These are phyloP conservation scores for Sebastiscus albofasciatus DNA, from an alignment of 2,797 vertebrate species.

Conservation along the genomic window DNA sequence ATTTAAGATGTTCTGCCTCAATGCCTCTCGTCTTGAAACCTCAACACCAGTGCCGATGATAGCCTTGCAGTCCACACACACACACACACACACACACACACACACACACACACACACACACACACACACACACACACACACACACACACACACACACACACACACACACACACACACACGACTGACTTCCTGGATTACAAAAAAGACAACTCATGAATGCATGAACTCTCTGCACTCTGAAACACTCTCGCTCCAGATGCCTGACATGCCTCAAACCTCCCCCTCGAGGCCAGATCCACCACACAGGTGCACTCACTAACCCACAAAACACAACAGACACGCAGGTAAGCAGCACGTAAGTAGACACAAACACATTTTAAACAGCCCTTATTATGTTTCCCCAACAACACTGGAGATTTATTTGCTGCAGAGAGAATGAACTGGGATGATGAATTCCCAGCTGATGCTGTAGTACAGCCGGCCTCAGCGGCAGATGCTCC, in stretches of 20 bases:
- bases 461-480: background rate
- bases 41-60: background rate
- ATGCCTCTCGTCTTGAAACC: background rate
- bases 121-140: background rate
- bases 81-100: background rate
- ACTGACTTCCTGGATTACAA: background rate
- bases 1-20: background rate
- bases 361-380: background rate
- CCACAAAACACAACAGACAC: background rate
- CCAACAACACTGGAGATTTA: background rate
- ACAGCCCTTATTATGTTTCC: background rate
- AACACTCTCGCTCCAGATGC: slow-evolving; percentile 8
- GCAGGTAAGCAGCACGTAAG: background rate
- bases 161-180: background rate
- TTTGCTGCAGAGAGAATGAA: background rate
- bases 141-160: background rate
- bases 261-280: slow-evolving; percentile 4
- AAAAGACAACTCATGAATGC: slow-evolving; percentile 7
- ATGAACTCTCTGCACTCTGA: background rate
- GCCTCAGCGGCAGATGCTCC: slow-evolving; percentile 21
- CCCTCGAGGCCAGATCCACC: background rate
- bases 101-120: background rate
- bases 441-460: slow-evolving; percentile 32
- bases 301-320: background rate
- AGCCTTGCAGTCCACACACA: background rate